phyloP scores from a whole-genome alignment of 2,797 vertebrate species.

The Cheirogaleus major region DNA sequence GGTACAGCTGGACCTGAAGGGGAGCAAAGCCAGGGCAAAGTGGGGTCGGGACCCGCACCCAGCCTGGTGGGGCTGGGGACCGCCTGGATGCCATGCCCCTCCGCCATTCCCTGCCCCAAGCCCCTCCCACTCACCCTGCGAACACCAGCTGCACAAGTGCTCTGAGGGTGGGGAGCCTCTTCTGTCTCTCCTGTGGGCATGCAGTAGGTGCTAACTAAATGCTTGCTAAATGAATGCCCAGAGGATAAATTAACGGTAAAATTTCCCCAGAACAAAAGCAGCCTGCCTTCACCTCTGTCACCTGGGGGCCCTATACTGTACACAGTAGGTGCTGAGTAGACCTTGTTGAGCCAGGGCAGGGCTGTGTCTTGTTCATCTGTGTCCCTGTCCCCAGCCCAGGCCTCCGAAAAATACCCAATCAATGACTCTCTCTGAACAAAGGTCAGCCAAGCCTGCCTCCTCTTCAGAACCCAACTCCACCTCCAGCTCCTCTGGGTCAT shows the following conservation, averaged over 20 bases:
- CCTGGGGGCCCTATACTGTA: not conserved
- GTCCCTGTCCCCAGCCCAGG: not conserved
- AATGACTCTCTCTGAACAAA: rapidly evolving
- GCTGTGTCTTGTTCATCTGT: not conserved
- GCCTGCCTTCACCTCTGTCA: not conserved
- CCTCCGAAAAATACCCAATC: not conserved
- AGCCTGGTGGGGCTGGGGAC: too few relatives aligned
- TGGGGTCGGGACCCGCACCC: rapidly evolving
- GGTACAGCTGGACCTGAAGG: not conserved
- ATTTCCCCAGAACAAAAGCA: not conserved
- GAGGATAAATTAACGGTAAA: not conserved
- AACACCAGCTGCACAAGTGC: not conserved
- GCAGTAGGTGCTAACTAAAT: not conserved
- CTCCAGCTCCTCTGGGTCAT: not conserved
- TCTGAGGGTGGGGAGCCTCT: not conserved
- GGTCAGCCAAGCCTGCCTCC: not conserved
- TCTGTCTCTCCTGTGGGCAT: not conserved
- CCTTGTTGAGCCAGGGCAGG: not conserved
- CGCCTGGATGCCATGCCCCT: not conserved
- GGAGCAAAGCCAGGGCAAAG: not conserved
- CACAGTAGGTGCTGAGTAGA: not conserved
- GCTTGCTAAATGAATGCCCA: not conserved
- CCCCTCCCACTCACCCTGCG: not conserved
- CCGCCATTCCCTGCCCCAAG: too few relatives aligned
- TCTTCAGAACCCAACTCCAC: not conserved